These are phyloP conservation scores for Coelogynopora nodosa DNA, from an alignment of 2,888 invertebrate species.

Conservation along the genomic window DNA sequence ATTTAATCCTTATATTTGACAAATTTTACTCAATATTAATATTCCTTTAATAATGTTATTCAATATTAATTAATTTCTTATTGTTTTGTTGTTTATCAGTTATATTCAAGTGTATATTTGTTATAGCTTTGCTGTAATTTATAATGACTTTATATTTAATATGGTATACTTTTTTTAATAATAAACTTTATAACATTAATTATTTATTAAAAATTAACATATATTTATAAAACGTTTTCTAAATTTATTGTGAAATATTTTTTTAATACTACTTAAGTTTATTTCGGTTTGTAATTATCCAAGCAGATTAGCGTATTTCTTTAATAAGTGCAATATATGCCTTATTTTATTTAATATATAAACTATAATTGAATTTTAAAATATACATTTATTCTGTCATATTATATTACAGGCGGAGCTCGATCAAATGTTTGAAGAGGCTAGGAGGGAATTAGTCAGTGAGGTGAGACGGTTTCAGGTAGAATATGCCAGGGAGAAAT, in stretches of 20 bases:
- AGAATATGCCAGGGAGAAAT: background rate
- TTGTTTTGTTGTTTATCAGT: no score
- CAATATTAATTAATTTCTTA: no score
- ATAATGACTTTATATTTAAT: background rate
- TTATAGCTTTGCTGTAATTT: background rate
- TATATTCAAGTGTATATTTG: no score
- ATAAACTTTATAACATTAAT: background rate
- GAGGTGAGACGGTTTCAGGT: background rate
- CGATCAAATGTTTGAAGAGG: background rate
- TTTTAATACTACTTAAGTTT: background rate
- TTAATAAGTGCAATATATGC: background rate
- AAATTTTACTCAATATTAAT: no score
- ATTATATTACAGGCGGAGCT: background rate
- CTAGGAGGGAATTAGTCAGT: no score
- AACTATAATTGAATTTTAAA: no score
- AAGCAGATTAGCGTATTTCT: background rate
- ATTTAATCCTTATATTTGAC: no score
- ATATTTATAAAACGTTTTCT: background rate
- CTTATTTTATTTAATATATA: no score
- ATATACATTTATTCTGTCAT: no score
- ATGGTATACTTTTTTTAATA: background rate
- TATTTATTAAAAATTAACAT: background rate
- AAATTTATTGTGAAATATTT: background rate
- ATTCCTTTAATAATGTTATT: no score
- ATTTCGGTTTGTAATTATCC: background rate